A percentile compares a stretch with the other conserved stretches of the same genome.
These are phyloP conservation scores for Anolis apletophallus DNA, from an alignment of 2,797 vertebrate species.

Conservation along the genomic window DNA sequence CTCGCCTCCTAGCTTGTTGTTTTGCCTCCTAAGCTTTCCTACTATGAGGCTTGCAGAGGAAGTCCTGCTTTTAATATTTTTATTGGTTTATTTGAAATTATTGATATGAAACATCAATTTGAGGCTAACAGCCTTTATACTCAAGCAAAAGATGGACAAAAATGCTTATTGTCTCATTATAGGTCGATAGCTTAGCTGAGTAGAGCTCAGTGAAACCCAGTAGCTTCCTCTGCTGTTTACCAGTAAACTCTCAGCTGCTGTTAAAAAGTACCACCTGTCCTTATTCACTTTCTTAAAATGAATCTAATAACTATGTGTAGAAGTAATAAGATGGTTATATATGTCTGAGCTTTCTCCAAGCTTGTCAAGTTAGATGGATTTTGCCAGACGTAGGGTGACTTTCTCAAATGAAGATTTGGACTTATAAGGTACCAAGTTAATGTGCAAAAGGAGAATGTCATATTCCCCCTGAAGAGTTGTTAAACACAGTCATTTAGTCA, in stretches of 20 bases:
- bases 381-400: constrained; percentile 42
- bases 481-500: neutral
- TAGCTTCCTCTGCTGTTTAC: neutral
- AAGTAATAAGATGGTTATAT: neutral
- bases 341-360: neutral
- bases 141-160: too few species aligned
- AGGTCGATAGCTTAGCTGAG: neutral
- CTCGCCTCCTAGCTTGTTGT: too few species aligned
- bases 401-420: constrained; percentile 42
- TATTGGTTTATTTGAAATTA: neutral
- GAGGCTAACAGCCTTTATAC: neutral
- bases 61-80: neutral
- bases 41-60: too few species aligned
- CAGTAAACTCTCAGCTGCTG: neutral
- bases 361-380: constrained; percentile 10
- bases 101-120: neutral
- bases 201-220: neutral
- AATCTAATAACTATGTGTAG: neutral
- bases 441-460: constrained; percentile 31
- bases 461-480: neutral
- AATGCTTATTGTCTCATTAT: neutral
- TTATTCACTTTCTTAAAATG: neutral
- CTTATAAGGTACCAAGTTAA: neutral
- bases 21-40: too few species aligned
- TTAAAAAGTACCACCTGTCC: neutral